These are phyloP conservation scores for Halictus ligatus DNA, from an alignment of 2,888 invertebrate genomes.

Conservation along the genomic window DNA sequence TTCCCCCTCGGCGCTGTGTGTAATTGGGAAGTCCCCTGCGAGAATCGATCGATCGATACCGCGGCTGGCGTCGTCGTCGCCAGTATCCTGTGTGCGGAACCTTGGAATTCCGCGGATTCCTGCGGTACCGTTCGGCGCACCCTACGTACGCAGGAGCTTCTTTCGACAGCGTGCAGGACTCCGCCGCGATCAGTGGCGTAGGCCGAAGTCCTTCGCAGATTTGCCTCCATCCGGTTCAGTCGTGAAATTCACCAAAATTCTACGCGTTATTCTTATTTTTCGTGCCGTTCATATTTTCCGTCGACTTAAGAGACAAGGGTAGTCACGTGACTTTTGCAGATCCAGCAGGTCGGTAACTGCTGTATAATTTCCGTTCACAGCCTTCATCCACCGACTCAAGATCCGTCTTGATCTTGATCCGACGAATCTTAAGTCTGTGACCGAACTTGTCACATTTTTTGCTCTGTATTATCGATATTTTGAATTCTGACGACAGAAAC, in stretches of 20 bases:
- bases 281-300: background rate
- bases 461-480: too few relatives aligned
- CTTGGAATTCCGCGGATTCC: slow-evolving; percentile 67
- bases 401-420: too few relatives aligned
- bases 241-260: background rate
- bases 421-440: too few relatives aligned
- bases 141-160: slow-evolving; percentile 56
- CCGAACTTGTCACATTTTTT: too few relatives aligned
- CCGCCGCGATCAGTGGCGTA: slow-evolving; percentile 53
- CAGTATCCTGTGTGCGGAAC: slow-evolving; percentile 44
- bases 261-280: background rate
- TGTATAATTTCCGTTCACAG: too few relatives aligned
- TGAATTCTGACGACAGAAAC: too few relatives aligned
- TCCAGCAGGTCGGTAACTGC: too few relatives aligned
- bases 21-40: slow-evolving; percentile 65
- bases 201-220: background rate
- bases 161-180: slow-evolving; percentile 55
- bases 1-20: slow-evolving; percentile 36
- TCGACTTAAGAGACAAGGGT: too few relatives aligned
- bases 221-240: background rate
- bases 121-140: slow-evolving; percentile 66
- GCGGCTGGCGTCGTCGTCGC: slow-evolving; percentile 23
- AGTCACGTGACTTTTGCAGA: too few relatives aligned
- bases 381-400: too few relatives aligned
- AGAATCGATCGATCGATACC: slow-evolving; percentile 66